A percentile compares a stretch with the other conserved stretches of the same genome.
Conservation (phyloP, 2,797 vertebrate species). For the Siniperca obscura region DNA sequence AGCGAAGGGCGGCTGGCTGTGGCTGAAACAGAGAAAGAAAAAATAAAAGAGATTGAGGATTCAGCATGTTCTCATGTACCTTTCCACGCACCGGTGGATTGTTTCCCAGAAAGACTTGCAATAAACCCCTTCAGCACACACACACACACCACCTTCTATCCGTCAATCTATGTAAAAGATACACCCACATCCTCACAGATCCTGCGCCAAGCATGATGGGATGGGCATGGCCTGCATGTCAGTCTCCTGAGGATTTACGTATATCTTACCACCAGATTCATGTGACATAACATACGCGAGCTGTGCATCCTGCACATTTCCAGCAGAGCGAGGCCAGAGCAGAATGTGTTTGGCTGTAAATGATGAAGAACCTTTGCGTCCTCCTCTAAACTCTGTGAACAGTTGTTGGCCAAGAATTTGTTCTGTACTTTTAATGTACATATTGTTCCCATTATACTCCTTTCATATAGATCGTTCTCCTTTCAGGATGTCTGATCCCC, state of each 20-base stretch:
- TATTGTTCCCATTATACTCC: slow-evolving; percentile 31
- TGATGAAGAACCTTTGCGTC: not conserved
- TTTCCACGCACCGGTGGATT: slow-evolving; percentile 59
- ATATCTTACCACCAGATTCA: slow-evolving; percentile 3
- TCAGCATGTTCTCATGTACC: slow-evolving; percentile 45
- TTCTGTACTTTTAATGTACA: slow-evolving; percentile 31
- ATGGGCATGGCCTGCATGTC: not conserved
- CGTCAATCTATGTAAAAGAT: slow-evolving; percentile 16
- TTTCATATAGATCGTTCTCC: slow-evolving; percentile 10
- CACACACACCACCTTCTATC: not conserved
- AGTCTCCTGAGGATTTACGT: slow-evolving; percentile 9
- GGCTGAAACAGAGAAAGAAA: slow-evolving; percentile 84
- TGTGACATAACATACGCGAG: not conserved
- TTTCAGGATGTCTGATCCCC: slow-evolving; percentile 28
- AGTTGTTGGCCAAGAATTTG: not conserved
- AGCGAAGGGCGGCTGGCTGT: slow-evolving; percentile 63
- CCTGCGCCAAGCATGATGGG: not conserved
- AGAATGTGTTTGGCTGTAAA: slow-evolving; percentile 19
- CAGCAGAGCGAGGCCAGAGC: not conserved
- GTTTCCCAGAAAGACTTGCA: slow-evolving; percentile 74
- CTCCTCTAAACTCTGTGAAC: not conserved
- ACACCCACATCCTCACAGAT: slow-evolving; percentile 10
- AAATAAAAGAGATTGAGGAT: slow-evolving; percentile 1
- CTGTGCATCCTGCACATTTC: not conserved
- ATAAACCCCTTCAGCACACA: slow-evolving; percentile 6